Base-by-base conservation (phyloP, 2,797 vertebrate species). In the Triplophysa bombifrons region DNA sequence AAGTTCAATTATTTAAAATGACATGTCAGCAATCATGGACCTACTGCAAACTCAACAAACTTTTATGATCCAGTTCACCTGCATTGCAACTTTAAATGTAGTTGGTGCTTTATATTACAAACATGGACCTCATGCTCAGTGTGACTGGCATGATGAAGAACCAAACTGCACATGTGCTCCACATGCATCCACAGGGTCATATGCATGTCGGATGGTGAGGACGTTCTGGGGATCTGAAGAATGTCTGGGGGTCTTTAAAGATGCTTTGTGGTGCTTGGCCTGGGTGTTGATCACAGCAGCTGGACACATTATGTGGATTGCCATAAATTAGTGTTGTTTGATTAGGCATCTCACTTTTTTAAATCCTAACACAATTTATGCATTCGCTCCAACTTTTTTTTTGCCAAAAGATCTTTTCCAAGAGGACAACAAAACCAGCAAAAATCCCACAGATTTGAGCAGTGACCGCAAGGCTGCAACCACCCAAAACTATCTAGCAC, bases 231-330 rank as follows among this genome's bases (percentile, higher is more conserved):
- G 64, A 56, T 56, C 63, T 27, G 38, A 76, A 19, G 41, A 68
- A 76, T 76, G 38, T 76, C 53, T 58, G 64, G 48, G 74, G 64
- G 51, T 22, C 13, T 13, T 68, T 76, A 58, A 38, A 76, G 68
- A 58, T 68, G 22, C 22, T 46, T 68, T 68, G 53, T 58, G 74
- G 34, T 68, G 13, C 17, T 68, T 22, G 38, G 17, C 22, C 12
- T 46, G 27, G 34, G 14, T 53, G 48, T 34, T 76, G 64, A 76
- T 67, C 51, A 46, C 38, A 10, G 17, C 51, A 76, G 74, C 64
- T 76, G 74, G 20, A 46, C 34, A 66, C 30, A 66, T n/a, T 55
- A n/a, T 44, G 56, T n/a, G 22, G 22, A 67, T 67, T 46, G 65
- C 14, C 16, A 56, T 44, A 25, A 41, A 22, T 51, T 63, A 12